A percentile compares a stretch with the other conserved stretches of the same genome.
Evolutionary conservation across 1,140 invertebrate genomes (phyloP).

Genomic region (Brachionus paranguensis): DNA sequence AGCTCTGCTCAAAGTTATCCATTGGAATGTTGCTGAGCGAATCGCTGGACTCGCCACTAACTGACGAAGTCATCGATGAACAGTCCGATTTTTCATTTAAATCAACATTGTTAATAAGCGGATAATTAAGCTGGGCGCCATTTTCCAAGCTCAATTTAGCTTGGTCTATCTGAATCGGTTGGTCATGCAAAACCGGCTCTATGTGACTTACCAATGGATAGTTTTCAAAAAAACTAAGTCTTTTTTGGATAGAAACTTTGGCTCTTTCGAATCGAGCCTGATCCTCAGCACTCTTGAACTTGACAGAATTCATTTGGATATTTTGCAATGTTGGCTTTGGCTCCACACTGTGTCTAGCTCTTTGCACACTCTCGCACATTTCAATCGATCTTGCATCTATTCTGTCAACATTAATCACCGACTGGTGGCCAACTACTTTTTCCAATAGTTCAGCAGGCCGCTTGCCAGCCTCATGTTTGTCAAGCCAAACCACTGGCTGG

Average conservation of each 20-base stretch:
- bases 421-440: neutral
- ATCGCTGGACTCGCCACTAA: neutral
- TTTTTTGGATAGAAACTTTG: neutral
- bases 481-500: neutral
- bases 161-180: slow-evolving; percentile 1
- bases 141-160: neutral
- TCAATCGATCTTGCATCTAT: neutral
- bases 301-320: neutral
- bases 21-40: slow-evolving; percentile 7
- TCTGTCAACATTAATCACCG: neutral
- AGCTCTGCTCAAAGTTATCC: neutral
- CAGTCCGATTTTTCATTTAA: neutral
- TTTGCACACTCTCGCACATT: neutral
- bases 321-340: neutral
- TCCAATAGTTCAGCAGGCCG: neutral
- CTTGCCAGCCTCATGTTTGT: neutral
- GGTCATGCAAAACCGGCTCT: neutral
- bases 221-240: slow-evolving; percentile 21
- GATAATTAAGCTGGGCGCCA: neutral
- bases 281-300: neutral
- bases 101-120: neutral
- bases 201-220: neutral
- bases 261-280: neutral
- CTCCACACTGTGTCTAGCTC: neutral
- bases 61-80: slow-evolving; percentile 4